phyloP scores from a whole-genome alignment of 2,888 invertebrate species.

The Athrips mouffetella region DNA sequence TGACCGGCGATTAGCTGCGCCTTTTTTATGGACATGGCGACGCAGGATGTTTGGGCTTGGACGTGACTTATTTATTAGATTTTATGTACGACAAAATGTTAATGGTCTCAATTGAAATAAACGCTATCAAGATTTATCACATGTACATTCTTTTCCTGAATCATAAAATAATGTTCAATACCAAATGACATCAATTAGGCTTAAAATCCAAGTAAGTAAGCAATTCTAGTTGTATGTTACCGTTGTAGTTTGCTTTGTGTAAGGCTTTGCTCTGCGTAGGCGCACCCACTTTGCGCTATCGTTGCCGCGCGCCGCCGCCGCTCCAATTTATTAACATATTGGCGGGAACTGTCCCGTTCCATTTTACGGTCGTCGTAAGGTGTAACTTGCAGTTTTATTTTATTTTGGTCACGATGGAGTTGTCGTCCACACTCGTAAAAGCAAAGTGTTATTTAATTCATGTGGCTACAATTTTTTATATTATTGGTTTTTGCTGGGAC shows the following conservation, averaged over 20 bases:
- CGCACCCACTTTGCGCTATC: constrained; percentile 37
- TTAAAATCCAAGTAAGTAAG: neutral
- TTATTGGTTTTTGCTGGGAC: neutral
- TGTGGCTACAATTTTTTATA: neutral
- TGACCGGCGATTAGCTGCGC: constrained; percentile 66
- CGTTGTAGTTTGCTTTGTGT: neutral
- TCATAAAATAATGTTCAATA: neutral
- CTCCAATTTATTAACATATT: constrained; percentile 33
- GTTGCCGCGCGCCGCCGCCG: constrained; percentile 27
- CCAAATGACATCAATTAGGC: no score
- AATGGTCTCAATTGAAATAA: constrained; percentile 12
- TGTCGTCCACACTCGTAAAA: constrained; percentile 40
- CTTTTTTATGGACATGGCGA: constrained; percentile 49
- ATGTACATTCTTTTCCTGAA: neutral
- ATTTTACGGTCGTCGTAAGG: constrained; percentile 44
- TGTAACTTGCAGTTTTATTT: constrained; percentile 43
- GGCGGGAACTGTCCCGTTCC: constrained; percentile 44
- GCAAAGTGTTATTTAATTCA: constrained; percentile 24
- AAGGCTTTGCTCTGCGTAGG: constrained; percentile 25
- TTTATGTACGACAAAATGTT: constrained; percentile 34
- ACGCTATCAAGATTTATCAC: neutral
- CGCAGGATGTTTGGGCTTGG: constrained; percentile 50
- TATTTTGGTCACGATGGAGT: constrained; percentile 35
- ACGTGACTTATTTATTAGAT: constrained; percentile 64
- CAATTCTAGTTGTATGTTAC: neutral